Evolutionary conservation across 2,797 vertebrate species (phyloP), one percentile per base, ranked within the genome.

Genomic region (Enteromius anoplus): DNA sequence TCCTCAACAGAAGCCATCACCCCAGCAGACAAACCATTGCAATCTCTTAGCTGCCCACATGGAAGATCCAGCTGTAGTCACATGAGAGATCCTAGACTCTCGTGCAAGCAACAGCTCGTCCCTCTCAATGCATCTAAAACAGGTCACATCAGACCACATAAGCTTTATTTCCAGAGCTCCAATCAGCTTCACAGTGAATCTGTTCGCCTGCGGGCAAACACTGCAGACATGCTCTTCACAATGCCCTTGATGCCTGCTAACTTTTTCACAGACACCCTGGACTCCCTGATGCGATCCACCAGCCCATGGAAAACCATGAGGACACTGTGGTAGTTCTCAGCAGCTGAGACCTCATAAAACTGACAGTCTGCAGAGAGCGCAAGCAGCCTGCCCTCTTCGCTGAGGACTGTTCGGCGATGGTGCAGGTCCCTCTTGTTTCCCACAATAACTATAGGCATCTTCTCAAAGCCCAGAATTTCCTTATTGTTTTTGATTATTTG

Each of bases 341-440:
- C 94, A 0, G 93, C 94, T 4, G 95, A 95, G n/a, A 95, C 95
- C 84, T 96, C 95, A 0, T 94, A 95, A 88, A 96, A 96, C 40
- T 92, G 93, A 2, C 94, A 95, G 88, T 93, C 93, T 19, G 92
- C 88, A 7, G 92, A 93, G 70, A 94, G 91, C 1, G 95, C 95
- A 79, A 96, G 89, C 45, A 94, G 91, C 66, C 94, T 87, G 7
- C 95, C 95, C 87, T 96, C 95, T 89, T 96, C 95, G 0, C 94
- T 95, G 72, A 94, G 93, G 62, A 96, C 94, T 0, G 78, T 92
- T 6, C 94, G 90, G 0, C 88, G 91, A 82, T 95, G 95, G 69
- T 94, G 91, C 49, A 96, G 88, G 87, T 95, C 95, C 2, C 92
- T 86, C 69, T 95, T 96, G 90, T 96, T 96, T 49, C 95, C 95